Percentiles rank a stretch among this genome's conserved stretches.
phyloP scores from a whole-genome alignment of 2,888 invertebrate genomes.

The Leptodirus hochenwartii region DNA sequence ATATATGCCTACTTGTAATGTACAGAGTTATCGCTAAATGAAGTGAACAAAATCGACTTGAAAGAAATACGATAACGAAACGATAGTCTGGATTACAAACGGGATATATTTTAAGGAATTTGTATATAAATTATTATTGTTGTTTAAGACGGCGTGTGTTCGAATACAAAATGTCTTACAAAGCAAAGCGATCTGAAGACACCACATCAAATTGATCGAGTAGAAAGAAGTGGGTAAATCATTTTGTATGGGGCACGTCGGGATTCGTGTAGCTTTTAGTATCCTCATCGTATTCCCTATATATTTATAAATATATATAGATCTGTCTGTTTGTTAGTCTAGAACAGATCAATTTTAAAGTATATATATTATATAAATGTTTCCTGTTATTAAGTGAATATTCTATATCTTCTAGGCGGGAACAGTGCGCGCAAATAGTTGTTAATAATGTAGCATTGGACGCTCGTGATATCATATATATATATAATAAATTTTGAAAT shows the following conservation, averaged over 20 bases:
- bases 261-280: constrained; percentile 27
- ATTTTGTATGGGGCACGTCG: constrained; percentile 17
- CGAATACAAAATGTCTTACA: neutral
- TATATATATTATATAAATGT: constrained; percentile 30
- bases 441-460: too few species aligned
- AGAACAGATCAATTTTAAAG: constrained; percentile 25
- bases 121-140: constrained; percentile 27
- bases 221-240: constrained; percentile 7
- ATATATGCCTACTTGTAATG: constrained; percentile 3
- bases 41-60: constrained; percentile 5
- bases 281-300: constrained; percentile 26
- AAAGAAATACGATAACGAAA: constrained; percentile 6
- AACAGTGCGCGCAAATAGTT: too few species aligned
- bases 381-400: constrained; percentile 31
- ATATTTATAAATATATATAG: constrained; percentile 19
- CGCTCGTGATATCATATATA: too few species aligned
- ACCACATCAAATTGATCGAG: neutral
- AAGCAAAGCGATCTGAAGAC: neutral
- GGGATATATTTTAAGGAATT: constrained; percentile 25
- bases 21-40: neutral
- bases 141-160: constrained; percentile 17
- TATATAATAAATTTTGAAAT: too few species aligned
- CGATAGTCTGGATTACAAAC: constrained; percentile 23
- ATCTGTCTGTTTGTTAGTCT: constrained; percentile 28
- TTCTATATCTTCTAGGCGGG: constrained; percentile 25